Conservation (phyloP, 2,113 vertebrate genomes). For the Rhagologus leucostigma region DNA sequence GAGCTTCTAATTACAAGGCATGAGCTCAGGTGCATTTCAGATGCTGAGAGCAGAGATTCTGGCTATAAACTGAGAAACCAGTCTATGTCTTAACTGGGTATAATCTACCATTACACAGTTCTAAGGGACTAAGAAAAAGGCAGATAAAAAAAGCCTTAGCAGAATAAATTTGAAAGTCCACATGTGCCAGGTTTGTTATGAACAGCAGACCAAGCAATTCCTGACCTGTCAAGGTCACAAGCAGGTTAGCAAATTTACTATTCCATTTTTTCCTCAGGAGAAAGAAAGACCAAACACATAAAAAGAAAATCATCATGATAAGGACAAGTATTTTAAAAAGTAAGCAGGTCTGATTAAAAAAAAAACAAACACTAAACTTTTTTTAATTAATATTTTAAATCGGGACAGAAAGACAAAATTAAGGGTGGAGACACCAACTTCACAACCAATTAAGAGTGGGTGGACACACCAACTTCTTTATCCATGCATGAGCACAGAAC, state of each 20-base stretch:
- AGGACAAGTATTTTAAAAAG: background rate
- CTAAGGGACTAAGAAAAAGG: background rate
- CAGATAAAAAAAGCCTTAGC: background rate
- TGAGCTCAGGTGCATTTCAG: background rate
- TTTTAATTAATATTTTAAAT: background rate
- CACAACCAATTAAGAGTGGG: too few species aligned
- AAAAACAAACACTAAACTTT: background rate
- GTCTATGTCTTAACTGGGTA: background rate
- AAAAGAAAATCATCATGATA: background rate
- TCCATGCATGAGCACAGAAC: background rate
- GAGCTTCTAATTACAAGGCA: background rate
- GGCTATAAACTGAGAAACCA: background rate
- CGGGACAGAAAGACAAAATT: background rate
- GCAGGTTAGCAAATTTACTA: background rate
- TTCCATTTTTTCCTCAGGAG: background rate
- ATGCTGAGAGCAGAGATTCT: background rate
- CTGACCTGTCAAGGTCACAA: background rate
- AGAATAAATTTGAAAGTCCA: background rate
- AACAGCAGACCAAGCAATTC: background rate
- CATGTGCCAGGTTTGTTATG: background rate
- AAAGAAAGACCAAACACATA: background rate
- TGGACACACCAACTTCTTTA: background rate
- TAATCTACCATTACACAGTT: background rate
- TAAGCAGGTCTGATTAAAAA: background rate
- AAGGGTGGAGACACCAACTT: background rate